Evolutionary conservation across 2,113 vertebrate species (phyloP), one percentile per base, ranked within the genome.

Genomic region (Myotis davidii): DNA sequence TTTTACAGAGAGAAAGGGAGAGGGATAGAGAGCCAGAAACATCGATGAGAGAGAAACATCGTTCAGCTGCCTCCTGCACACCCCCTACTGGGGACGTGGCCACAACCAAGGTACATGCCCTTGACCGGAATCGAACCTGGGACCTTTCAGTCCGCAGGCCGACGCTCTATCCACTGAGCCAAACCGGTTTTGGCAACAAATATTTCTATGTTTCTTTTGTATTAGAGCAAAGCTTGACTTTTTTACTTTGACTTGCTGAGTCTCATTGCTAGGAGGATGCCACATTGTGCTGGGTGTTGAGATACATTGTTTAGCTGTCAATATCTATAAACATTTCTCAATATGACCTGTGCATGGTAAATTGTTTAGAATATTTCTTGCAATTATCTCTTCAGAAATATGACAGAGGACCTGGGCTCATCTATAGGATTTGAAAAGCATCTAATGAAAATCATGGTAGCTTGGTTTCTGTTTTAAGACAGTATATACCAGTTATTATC

Each of bases 241-340:
- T 98, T 98, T 97, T 52, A 97, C 96, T 98, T 97, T 98, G 97
- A 93, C 97, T 97, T 97, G 97, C 82, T 84, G 97, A 97, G 97
- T 77, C 83, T 98, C 97, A 95, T 95, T 88, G 81, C 90, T 95
- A 78, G 94, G 94, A 95, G 82, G 94, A 97, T 96, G 96, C 85
- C 96, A 96, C 97, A 96, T 54, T 88, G 61, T 97, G 69, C 96
- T 90, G 95, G 79, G 74, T 96, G 95, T 97, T 97, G 85, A 96
- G 92, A 97, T 98, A 96, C 59, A 69, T 93, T 97, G 91, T 97
- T 98, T 97, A 45, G 88, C 97, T 98, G 97, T 98, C 98, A 98
- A 96, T 98, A 98, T 97, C 97, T 96, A 91, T 97, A 98, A 98
- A 97, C 92, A 97, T 98, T 96, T 97, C 95, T 97, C 97, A 98